A percentile compares a stretch with the other conserved stretches of the same genome.
Evolutionary conservation across 2,797 vertebrate genomes (phyloP).

Genomic region (Chrosomus eos): DNA sequence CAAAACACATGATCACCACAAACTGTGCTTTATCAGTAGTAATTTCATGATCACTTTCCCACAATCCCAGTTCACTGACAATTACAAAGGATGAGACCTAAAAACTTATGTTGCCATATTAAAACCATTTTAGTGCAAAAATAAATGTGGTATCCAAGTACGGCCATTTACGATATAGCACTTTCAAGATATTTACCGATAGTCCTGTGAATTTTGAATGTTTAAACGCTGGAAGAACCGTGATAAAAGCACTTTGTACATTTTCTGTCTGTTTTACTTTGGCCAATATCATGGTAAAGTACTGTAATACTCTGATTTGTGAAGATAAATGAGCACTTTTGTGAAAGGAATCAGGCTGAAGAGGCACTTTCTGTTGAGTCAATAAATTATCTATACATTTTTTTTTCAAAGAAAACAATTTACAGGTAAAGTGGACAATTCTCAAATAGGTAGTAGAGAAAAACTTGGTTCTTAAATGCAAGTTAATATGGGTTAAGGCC

Average conservation of each 20-base stretch:
- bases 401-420: background rate
- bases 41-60: slow-evolving; percentile 56
- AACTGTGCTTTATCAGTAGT: slow-evolving; percentile 77
- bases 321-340: background rate
- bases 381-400: background rate
- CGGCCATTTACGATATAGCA: slow-evolving; percentile 44
- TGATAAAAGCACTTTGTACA: slow-evolving; percentile 1
- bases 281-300: slow-evolving; percentile 30
- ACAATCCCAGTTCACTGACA: slow-evolving; percentile 64
- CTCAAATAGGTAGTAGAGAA: background rate
- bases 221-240: slow-evolving; percentile 29
- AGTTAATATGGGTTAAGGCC: background rate
- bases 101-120: background rate
- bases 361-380: slow-evolving; percentile 25
- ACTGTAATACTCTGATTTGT: background rate
- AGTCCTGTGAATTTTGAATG: background rate
- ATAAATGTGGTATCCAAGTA: slow-evolving; percentile 47
- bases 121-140: slow-evolving; percentile 39
- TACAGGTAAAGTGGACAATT: background rate
- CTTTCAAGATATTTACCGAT: background rate
- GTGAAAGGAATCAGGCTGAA: background rate
- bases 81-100: slow-evolving; percentile 52
- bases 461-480: background rate
- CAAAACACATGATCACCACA: slow-evolving; percentile 19
- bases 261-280: slow-evolving; percentile 28